Conservation (phyloP, 2,113 vertebrate genomes). For the Diglossa brunneiventris region DNA sequence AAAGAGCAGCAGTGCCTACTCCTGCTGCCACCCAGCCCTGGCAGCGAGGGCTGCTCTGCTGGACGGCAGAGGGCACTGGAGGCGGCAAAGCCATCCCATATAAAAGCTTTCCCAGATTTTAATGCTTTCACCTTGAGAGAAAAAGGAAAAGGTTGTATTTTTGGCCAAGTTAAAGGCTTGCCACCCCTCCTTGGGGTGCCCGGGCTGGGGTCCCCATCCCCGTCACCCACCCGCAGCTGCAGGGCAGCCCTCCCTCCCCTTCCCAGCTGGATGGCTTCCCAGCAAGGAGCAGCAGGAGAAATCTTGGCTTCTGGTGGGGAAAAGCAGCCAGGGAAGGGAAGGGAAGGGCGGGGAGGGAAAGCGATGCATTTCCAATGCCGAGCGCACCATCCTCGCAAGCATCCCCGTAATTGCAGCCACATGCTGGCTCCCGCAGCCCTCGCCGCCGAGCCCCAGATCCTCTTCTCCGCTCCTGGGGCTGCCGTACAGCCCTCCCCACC, state of each 20-base stretch:
- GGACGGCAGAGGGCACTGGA: background rate
- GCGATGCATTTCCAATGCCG: background rate
- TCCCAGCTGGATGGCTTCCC: slow-evolving; percentile 8
- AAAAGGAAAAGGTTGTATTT: background rate
- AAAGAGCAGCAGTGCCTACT: background rate
- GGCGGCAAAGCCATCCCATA: background rate
- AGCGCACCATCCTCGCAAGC: background rate
- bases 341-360: background rate
- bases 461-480: background rate
- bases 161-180: background rate
- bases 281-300: slow-evolving; percentile 54
- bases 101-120: background rate
- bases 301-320: slow-evolving; percentile 39
- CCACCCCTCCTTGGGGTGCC: accelerated
- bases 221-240: background rate
- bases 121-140: accelerated
- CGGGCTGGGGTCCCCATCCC: background rate
- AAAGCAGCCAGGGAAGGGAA: background rate
- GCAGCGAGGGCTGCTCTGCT: background rate
- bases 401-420: slow-evolving; percentile 52
- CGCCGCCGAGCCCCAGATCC: background rate
- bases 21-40: background rate
- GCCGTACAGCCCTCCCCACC: background rate
- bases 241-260: background rate
- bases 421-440: slow-evolving; percentile 9